Evolutionary conservation across 30 jellyfish, hydroid and myxozoan genomes (phyloP).

Genomic region (Nemopilema nomurai): DNA sequence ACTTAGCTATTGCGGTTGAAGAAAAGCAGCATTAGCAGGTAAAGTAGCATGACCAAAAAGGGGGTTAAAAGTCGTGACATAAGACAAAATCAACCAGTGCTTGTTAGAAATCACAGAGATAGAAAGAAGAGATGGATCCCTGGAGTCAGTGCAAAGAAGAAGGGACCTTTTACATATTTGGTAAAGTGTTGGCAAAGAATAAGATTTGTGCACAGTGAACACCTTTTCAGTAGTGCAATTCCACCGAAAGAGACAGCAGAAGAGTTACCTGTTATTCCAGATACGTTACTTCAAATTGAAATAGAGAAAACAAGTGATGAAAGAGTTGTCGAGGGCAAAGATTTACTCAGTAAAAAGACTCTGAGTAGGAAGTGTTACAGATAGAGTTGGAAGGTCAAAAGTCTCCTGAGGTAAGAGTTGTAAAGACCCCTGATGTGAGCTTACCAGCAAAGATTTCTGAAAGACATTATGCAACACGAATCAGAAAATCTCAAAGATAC

Average conservation of each 20-base stretch:
- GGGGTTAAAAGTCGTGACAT: conserved; percentile 48
- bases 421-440: conserved; percentile 56
- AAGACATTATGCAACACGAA: conserved; percentile 40
- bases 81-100: conserved; percentile 22
- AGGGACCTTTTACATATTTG: conserved; percentile 46
- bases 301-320: conserved; percentile 39
- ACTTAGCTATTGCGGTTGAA: conserved; percentile 45
- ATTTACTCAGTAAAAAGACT: conserved; percentile 43
- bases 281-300: conserved; percentile 31
- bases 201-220: conserved; percentile 45
- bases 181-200: conserved; percentile 31
- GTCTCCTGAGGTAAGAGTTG: conserved; percentile 47
- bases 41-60: conserved; percentile 28
- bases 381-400: conserved; percentile 33
- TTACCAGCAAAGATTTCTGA: conserved; percentile 49
- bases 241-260: conserved; percentile 53
- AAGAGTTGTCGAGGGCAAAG: conserved; percentile 30
- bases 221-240: conserved; percentile 36
- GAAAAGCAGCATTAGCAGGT: conserved; percentile 58
- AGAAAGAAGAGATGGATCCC: conserved; percentile 44
- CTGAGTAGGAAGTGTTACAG: conserved; percentile 39
- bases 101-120: conserved; percentile 48
- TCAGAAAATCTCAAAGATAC: conserved; percentile 50
- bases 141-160: conserved; percentile 50
- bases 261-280: conserved; percentile 44